Evolutionary conservation across 2,113 vertebrate species (phyloP).

Genomic region (Plectropomus leopardus): DNA sequence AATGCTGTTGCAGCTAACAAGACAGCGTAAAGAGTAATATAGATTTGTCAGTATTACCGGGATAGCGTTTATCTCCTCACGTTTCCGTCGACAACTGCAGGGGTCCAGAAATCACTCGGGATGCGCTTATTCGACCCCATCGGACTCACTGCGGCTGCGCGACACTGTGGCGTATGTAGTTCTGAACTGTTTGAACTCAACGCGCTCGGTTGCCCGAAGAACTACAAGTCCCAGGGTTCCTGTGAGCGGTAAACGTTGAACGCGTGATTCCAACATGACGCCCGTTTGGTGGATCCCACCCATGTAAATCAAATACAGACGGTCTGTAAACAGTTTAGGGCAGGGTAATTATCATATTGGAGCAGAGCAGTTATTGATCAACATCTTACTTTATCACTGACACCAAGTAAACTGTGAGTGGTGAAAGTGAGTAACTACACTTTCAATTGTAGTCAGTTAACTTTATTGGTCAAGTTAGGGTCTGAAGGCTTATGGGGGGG

Average conservation of each 20-base stretch:
- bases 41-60: constrained; percentile 31
- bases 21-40: not conserved
- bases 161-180: constrained; percentile 65
- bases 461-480: too few relatives aligned
- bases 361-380: too few relatives aligned
- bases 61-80: constrained; percentile 13
- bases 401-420: too few relatives aligned
- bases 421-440: too few relatives aligned
- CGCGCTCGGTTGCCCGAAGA: fast-evolving
- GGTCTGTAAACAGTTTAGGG: not conserved
- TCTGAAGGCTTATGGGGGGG: too few relatives aligned
- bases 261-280: constrained; percentile 59
- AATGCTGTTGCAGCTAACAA: not conserved
- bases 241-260: constrained; percentile 38
- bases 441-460: too few relatives aligned
- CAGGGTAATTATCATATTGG: too few relatives aligned
- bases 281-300: not conserved
- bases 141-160: constrained; percentile 48
- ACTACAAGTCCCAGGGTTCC: constrained; percentile 63
- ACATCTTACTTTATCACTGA: too few relatives aligned
- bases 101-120: constrained; percentile 32
- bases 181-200: not conserved
- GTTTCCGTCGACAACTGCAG: constrained; percentile 55
- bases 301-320: constrained; percentile 9
- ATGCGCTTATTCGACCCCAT: constrained; percentile 31